Base-by-base conservation (phyloP, 2,113 vertebrate genomes). In the Scatophagus argus region DNA sequence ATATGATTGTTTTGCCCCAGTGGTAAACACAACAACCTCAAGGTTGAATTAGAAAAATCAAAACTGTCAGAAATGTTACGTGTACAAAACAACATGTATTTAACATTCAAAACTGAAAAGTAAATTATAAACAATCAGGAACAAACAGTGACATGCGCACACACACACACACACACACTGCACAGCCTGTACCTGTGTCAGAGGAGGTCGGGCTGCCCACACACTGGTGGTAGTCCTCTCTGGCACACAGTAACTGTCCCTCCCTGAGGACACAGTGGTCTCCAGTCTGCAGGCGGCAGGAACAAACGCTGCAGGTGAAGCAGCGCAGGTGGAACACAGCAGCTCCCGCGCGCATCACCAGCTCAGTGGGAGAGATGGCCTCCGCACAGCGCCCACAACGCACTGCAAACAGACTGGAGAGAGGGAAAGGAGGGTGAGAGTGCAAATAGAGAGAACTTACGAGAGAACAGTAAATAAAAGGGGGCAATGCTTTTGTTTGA, bases 271-370 rank as follows among this genome's bases (percentile, higher is more conserved):
- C 95, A 52, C 98, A 99, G 90, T 93, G 95, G 3, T 99, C 97
- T 0, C 98, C 98, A 61, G 96, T 99, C 94, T 96, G 97, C 75
- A 99, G 96, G 79, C 92, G 95, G 80, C 96, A 93, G 87, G 96
- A 96, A 0, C 98, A 99, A 77, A 97, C 95, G 0, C 96, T 96
- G 94, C 98, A 98, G 94, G 95, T 96, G 94, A 99, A 99, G 94
- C 98, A 99, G 91, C 80, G 93, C 94, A 99, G 94, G 94, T 99
- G 98, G 93, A 98, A 99, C 81, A 98, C 96, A 0, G 95, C 94
- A 84, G 96, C 93, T 87, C 96, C 96, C 4, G 95, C 96, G 0
- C 95, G 95, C 97, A 99, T 98, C 80, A 99, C 97, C 86, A 99
- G 96, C 90, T 99, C 98, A 0, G 95, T 93, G 41, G 97, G 96